A percentile compares a stretch with the other conserved stretches of the same genome.
Evolutionary conservation across 2,888 invertebrate genomes (phyloP).

Genomic region (Folsomia manolachei): DNA sequence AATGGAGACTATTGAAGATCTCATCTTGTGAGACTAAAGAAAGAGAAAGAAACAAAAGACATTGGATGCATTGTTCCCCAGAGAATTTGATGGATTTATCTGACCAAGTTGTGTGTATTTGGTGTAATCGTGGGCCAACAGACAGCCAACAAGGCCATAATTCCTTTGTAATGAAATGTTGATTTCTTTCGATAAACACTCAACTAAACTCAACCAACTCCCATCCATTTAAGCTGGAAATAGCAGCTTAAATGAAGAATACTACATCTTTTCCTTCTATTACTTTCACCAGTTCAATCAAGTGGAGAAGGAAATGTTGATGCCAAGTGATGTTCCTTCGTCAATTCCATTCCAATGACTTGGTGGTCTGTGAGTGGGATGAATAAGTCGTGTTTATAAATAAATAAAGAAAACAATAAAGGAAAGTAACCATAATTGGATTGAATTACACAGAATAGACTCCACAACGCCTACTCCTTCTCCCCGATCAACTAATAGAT

Average conservation of each 20-base stretch:
- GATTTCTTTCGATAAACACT: slow-evolving; percentile 38
- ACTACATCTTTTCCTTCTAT: background rate
- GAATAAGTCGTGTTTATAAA: background rate
- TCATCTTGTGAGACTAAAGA: background rate
- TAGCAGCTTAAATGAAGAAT: too few species aligned
- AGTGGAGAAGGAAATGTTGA: background rate
- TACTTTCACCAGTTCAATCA: background rate
- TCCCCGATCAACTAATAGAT: too few species aligned
- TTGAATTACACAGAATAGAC: too few species aligned
- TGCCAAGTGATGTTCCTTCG: background rate
- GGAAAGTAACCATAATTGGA: background rate
- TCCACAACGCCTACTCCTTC: too few species aligned
- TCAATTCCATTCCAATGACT: too few species aligned
- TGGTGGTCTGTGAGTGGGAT: background rate
- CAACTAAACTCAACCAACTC: too few species aligned
- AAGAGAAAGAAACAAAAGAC: slow-evolving; percentile 15
- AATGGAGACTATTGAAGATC: too few species aligned
- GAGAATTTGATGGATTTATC: slow-evolving; percentile 39
- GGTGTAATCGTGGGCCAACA: background rate
- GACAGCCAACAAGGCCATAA: slow-evolving; percentile 26
- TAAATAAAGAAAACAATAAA: background rate
- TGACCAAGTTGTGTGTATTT: slow-evolving; percentile 19
- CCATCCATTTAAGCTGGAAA: background rate
- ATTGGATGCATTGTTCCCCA: slow-evolving; percentile 32
- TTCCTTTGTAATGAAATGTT: slow-evolving; percentile 39